phyloP scores from a whole-genome alignment of 2,113 vertebrate genomes.

The Percopsis transmontana region DNA sequence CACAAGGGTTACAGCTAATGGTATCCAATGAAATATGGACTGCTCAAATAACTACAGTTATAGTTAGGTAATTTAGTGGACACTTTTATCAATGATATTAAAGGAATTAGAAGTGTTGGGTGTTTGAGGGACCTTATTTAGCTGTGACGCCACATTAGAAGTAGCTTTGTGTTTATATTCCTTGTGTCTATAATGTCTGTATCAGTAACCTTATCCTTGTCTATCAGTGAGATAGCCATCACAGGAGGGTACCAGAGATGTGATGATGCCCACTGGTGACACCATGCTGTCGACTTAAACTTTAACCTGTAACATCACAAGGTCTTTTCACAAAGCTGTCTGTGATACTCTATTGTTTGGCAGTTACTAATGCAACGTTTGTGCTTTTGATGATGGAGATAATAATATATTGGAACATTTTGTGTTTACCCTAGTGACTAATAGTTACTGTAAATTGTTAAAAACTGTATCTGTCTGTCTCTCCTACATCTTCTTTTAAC shows the following conservation, averaged over 20 bases:
- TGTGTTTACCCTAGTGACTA: too few species aligned
- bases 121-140: constrained; percentile 41
- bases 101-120: constrained; percentile 22
- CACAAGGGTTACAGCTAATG: constrained; percentile 24
- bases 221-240: constrained; percentile 34
- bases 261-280: constrained; percentile 61
- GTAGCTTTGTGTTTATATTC: constrained; percentile 39
- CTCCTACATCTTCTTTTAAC: too few species aligned
- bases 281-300: constrained; percentile 57
- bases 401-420: too few species aligned
- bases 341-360: too few species aligned
- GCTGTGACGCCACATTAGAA: constrained; percentile 56
- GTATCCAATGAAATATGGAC: constrained; percentile 19
- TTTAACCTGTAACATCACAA: constrained; percentile 36
- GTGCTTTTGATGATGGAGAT: neutral
- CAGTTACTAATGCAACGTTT: too few species aligned
- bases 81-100: too few species aligned
- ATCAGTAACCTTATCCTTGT: neutral
- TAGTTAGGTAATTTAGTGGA: too few species aligned
- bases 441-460: too few species aligned
- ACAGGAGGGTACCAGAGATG: constrained; percentile 16
- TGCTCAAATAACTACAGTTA: constrained; percentile 31
- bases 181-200: neutral
- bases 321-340: constrained; percentile 24
- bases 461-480: too few species aligned